Evolutionary conservation across 1,140 invertebrate genomes (phyloP), one percentile per base, ranked within the genome.

Genomic region (Coboldia fuscipes): DNA sequence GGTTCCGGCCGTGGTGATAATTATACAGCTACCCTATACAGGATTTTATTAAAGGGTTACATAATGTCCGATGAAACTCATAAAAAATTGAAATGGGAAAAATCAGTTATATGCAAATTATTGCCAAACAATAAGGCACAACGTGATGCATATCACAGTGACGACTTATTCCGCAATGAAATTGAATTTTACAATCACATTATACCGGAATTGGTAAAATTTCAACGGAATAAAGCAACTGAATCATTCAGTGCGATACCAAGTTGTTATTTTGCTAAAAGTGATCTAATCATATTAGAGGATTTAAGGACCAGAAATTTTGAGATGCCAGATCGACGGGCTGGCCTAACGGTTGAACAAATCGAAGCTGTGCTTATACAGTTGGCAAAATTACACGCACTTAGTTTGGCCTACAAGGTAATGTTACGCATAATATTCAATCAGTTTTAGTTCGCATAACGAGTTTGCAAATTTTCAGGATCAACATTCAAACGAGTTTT

Each of bases 21-120:
- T 46, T 75, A 77, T 41, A 75, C 72, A 0, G 74, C 72, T 8
- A 72, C 74, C 61, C 48, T 75, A 1, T 75, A 75, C 45, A 62
- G 73, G 12, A 56, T 75, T 21, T 55, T 56, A 1, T 47, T 70
- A 0, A 66, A 62, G 39, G 72, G 73, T 0, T 52, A 56, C 5
- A 58, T 61, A 16, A 57, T 57, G 21, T 35, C 45, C 4, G 42
- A 42, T n/a, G 48, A 50, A 21, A 42, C 57, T 14, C 54, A 54
- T 30, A 46, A 43, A 42, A 48, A 43, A 36, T 44, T 21, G 41
- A 56, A 33, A 14, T 77, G 69, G 65, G 52, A 66, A 30, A 58
- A 61, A 18, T 65, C 64, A 6, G 61, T 77, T 6, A 74, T 77
- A 27, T 75, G 73, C 48, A 77, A 77, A 52, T 61, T 71, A 37